Evolutionary conservation across 1,140 invertebrate species (phyloP).

Genomic region (Ladona fulva): DNA sequence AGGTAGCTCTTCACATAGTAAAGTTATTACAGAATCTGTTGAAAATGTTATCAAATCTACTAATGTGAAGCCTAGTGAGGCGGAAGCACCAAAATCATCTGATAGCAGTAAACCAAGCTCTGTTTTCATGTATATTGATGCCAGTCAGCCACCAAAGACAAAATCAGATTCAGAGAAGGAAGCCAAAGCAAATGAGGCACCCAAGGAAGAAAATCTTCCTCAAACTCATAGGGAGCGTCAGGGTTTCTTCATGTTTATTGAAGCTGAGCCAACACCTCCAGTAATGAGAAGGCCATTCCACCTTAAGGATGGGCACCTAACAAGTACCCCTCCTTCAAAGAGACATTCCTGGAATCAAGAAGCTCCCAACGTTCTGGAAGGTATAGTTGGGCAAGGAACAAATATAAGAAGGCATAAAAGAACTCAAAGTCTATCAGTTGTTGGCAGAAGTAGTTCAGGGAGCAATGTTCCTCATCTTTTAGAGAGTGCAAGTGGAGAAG

Average conservation of each 20-base stretch:
- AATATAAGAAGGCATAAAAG: slow-evolving; percentile 7
- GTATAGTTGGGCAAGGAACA: neutral
- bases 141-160: neutral
- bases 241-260: slow-evolving; percentile 48
- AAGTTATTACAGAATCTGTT: neutral
- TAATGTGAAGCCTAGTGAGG: neutral
- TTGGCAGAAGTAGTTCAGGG: neutral
- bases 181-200: neutral
- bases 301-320: slow-evolving; percentile 23
- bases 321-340: slow-evolving; percentile 37
- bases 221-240: slow-evolving; percentile 19
- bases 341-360: slow-evolving; percentile 49
- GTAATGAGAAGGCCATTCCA: slow-evolving; percentile 42
- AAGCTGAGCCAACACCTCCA: slow-evolving; percentile 44
- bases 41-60: neutral
- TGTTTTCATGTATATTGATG: slow-evolving; percentile 14
- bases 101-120: neutral
- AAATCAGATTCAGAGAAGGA: neutral
- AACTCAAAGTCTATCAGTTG: slow-evolving; percentile 14
- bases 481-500: neutral
- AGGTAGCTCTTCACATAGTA: neutral
- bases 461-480: neutral
- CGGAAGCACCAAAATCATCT: neutral
- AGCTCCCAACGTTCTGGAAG: neutral
- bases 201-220: neutral